Percentiles rank a stretch among this genome's conserved stretches.
These are phyloP conservation scores for Palythoa caribaeorum DNA, from an alignment of 92 coral and sea anemone species.

Conservation along the genomic window DNA sequence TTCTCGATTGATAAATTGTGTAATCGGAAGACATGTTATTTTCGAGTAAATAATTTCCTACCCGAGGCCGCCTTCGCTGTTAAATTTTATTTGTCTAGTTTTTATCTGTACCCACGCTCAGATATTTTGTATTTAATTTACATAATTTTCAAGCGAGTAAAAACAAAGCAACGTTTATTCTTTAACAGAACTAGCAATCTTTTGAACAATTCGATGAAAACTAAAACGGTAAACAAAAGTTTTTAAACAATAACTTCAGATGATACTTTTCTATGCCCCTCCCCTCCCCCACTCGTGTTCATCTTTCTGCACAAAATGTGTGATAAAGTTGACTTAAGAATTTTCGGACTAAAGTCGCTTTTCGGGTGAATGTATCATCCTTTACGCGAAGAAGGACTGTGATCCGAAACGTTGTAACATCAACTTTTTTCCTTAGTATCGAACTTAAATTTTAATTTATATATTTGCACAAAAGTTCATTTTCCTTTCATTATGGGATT, in stretches of 20 bases:
- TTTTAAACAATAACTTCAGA: conserved; percentile 2
- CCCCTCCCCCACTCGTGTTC: background rate
- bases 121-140: background rate
- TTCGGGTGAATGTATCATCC: too few relatives aligned
- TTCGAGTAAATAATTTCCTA: background rate
- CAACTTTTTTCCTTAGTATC: too few relatives aligned
- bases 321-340: too few relatives aligned
- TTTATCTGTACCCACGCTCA: background rate
- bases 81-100: conserved; percentile 20
- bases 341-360: too few relatives aligned
- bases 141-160: background rate
- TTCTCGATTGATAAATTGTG: background rate
- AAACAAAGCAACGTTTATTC: conserved; percentile 35
- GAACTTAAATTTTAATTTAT: background rate
- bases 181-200: background rate
- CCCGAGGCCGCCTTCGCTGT: conserved; percentile 7
- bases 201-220: conserved; percentile 10
- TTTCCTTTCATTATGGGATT: background rate
- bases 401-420: too few relatives aligned
- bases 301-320: background rate
- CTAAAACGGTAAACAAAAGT: conserved; percentile 26
- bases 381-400: too few relatives aligned
- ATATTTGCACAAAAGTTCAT: background rate
- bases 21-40: background rate
- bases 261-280: background rate